Conservation (phyloP, 2,797 vertebrate species). For the Bovichtus variegatus region DNA sequence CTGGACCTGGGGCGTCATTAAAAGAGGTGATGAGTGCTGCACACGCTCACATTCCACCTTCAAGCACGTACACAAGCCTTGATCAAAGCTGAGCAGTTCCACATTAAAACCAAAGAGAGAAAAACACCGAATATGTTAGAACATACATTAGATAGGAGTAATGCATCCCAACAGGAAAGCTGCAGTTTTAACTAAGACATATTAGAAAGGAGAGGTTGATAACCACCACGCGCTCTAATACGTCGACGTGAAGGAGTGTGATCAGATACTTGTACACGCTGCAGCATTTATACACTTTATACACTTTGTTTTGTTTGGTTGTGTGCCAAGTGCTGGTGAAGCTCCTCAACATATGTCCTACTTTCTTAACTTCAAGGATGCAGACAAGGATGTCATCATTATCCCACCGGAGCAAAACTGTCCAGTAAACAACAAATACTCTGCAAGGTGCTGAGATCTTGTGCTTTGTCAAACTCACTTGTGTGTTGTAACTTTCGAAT, state of each 20-base stretch:
- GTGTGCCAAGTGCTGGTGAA: conserved; percentile 12
- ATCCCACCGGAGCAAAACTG: background rate
- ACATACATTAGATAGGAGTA: too few species aligned
- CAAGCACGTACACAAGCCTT: conserved; percentile 39
- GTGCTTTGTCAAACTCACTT: background rate
- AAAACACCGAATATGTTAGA: too few species aligned
- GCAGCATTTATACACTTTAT: background rate
- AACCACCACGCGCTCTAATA: too few species aligned
- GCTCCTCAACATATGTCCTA: background rate
- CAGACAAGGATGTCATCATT: conserved; percentile 22
- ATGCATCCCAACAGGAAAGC: too few species aligned
- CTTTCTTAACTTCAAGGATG: conserved; percentile 1
- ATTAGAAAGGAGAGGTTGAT: too few species aligned
- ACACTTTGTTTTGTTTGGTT: conserved; percentile 18
- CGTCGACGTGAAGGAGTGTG: too few species aligned
- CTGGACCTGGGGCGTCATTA: conserved; percentile 36
- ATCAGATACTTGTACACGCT: too few species aligned
- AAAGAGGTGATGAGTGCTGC: conserved; percentile 19
- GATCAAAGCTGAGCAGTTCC: conserved; percentile 42
- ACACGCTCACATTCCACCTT: conserved; percentile 16
- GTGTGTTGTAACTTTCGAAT: background rate
- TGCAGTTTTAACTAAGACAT: too few species aligned
- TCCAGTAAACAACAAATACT: background rate
- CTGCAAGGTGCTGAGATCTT: background rate
- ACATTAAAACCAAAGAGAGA: conserved; percentile 34